Evolutionary conservation across 53 echinoderm and acorn worm species (phyloP).

Genomic region (Crossaster papposus): DNA sequence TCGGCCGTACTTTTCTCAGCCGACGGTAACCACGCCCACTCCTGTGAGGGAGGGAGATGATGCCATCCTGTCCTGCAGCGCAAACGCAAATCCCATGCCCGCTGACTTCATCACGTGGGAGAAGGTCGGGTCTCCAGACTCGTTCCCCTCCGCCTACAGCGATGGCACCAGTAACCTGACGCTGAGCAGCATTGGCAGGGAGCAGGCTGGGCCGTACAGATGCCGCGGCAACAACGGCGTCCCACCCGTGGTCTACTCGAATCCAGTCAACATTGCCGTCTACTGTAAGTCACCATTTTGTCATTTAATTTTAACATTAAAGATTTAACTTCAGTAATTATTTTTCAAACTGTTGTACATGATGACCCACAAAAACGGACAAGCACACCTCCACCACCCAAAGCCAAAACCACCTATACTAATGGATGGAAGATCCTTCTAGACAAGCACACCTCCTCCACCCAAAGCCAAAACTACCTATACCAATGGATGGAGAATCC

Average conservation of each 20-base stretch:
- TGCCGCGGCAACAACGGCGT: constrained; percentile 14
- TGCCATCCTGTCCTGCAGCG: not conserved
- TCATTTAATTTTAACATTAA: too few species aligned
- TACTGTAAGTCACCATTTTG: constrained; percentile 2
- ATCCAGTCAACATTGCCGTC: not conserved
- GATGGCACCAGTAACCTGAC: not conserved
- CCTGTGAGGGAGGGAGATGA: not conserved
- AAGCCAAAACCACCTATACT: too few species aligned
- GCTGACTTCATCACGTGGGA: constrained; percentile 24
- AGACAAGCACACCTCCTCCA: too few species aligned
- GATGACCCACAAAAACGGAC: too few species aligned
- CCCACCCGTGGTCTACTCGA: not conserved
- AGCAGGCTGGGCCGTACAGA: constrained; percentile 24
- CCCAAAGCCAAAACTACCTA: too few species aligned
- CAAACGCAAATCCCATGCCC: constrained; percentile 12
- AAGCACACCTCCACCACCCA: too few species aligned
- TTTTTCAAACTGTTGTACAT: too few species aligned
- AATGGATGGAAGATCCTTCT: too few species aligned
- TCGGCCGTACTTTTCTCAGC: not conserved
- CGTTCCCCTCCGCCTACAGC: constrained; percentile 5
- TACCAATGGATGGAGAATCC: too few species aligned
- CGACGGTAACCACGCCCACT: not conserved
- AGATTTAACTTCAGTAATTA: too few species aligned
- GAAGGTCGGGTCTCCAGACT: not conserved
- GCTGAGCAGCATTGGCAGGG: not conserved